Evolutionary conservation across 1,140 invertebrate genomes (phyloP), one percentile per base, ranked within the genome.

Genomic region (Ooceraea biroi): DNA sequence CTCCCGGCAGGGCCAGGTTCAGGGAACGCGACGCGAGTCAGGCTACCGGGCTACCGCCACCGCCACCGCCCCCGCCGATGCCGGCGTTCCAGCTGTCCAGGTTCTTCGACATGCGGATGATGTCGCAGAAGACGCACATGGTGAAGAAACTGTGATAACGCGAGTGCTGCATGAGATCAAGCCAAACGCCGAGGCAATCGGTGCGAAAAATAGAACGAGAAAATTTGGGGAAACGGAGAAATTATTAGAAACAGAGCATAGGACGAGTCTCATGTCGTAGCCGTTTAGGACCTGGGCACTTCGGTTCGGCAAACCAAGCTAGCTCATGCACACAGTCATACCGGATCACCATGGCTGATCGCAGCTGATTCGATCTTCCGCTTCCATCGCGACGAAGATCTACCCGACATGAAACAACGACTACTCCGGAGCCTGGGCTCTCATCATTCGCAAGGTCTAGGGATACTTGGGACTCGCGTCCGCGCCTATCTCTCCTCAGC

Each of bases 51-150:
- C 92, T 92, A 52, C 91, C 91, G 74, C 94, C 92, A 27, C 93
- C 91, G n/a, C 93, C 93, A 30, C 92, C 92, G 65, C 94, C 93
- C 11, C 93, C 94, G 48, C 94, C 94, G 69, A 91, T 95, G 92
- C 94, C 94, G 44, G 66, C 76, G 41, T 73, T 85, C 22, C 76
- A 82, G 68, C 41, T 89, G 11, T 85, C 88, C 44, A 86, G 83
- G 17, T 82, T 85, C n/a, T 89, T 86, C 60, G 89, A 89, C 50
- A 27, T 87, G 58, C 77, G 85, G 55, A 73, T 85, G 41, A 27
- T 46, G 55, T 85, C 89, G 10, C 83, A 78, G 14, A 92, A 89
- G 80, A 92, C 90, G 1, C 89, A 92, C 7, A 92, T 92, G 91
- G 73, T 91, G 14, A 91, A 92, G 83, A 86, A 83, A 76, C 88